phyloP scores from a whole-genome alignment of 2,888 invertebrate genomes.

The Acleris sparsana region DNA sequence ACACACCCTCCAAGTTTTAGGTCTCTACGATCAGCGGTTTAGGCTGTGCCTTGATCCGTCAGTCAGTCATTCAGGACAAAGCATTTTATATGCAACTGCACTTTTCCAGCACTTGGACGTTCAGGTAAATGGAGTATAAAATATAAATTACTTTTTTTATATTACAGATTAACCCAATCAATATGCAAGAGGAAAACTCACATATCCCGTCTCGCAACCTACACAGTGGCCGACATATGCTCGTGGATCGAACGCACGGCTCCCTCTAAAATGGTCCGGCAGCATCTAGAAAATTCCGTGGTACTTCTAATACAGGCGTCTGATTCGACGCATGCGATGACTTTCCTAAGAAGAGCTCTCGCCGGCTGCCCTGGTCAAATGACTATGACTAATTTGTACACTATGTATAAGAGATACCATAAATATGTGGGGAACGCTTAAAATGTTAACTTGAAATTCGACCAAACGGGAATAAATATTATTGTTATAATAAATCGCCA shows the following conservation, averaged over 20 bases:
- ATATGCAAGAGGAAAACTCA: conserved; percentile 73
- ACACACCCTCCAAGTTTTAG: no score
- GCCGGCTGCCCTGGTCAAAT: conserved; percentile 67
- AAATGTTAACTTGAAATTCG: no score
- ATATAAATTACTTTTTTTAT: no score
- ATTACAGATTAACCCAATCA: conserved; percentile 70
- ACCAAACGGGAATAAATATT: no score
- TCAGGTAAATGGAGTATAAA: no score
- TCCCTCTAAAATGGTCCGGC: conserved; percentile 62
- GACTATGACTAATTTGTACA: conserved; percentile 70
- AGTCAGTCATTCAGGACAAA: no score
- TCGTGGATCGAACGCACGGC: conserved; percentile 60
- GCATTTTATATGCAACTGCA: no score
- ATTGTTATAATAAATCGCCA: no score
- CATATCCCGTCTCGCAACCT: conserved; percentile 71
- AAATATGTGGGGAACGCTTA: conserved; percentile 76
- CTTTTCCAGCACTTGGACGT: no score
- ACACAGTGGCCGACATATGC: conserved; percentile 73
- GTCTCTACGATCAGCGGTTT: no score
- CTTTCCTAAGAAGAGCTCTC: conserved; percentile 68
- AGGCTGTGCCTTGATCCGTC: no score
- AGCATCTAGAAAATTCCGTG: conserved; percentile 72
- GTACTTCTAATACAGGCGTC: conserved; percentile 66
- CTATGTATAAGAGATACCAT: conserved; percentile 76
- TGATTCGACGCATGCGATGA: conserved; percentile 66